Evolutionary conservation across 2,888 invertebrate species (phyloP).

Genomic region (Saturnia pavonia): DNA sequence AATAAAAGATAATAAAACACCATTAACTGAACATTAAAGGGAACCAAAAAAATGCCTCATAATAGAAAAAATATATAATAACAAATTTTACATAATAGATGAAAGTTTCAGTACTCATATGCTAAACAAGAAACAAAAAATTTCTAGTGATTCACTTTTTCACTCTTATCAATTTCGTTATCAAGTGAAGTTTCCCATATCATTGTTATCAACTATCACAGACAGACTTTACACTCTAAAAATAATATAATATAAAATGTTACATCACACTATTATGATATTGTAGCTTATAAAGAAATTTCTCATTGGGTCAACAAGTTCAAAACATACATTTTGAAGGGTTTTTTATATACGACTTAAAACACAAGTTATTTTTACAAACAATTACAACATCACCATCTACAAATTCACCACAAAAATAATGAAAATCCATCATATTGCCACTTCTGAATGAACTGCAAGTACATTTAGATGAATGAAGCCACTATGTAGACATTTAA

Average conservation of each 20-base stretch:
- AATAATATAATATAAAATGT: not conserved
- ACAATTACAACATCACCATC: too few relatives aligned
- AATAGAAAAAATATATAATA: not conserved
- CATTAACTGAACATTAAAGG: not conserved
- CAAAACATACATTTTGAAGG: too few relatives aligned
- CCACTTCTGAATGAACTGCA: too few relatives aligned
- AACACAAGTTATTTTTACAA: too few relatives aligned
- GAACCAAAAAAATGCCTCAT: not conserved
- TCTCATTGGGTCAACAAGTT: not conserved
- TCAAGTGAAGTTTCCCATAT: not conserved
- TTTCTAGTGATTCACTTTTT: not conserved
- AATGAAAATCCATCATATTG: too few relatives aligned
- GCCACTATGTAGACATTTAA: too few relatives aligned
- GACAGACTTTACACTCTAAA: not conserved
- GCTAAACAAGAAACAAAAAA: not conserved
- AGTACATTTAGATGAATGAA: too few relatives aligned
- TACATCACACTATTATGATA: not conserved
- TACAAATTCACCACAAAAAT: too few relatives aligned
- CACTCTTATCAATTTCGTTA: not conserved
- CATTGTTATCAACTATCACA: constrained; percentile 1
- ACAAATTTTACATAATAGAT: not conserved
- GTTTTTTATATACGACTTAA: too few relatives aligned
- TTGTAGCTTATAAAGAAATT: not conserved
- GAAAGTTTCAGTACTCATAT: not conserved
- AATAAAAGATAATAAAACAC: not conserved